Conservation (phyloP, 2,113 vertebrate genomes). For the Lasiurus cinereus region DNA sequence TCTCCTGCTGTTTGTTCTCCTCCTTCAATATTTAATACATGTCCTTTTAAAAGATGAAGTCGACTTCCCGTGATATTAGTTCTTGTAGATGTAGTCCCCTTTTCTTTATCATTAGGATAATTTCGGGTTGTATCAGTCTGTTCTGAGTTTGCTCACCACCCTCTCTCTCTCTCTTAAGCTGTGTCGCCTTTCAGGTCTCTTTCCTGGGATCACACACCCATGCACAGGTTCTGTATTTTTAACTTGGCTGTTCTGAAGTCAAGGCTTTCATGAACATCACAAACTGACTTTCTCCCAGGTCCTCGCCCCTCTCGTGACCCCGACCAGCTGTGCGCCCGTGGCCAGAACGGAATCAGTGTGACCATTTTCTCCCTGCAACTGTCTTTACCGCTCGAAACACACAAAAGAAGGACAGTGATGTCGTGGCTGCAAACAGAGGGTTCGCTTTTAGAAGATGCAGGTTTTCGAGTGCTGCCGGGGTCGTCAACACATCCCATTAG, state of each 20-base stretch:
- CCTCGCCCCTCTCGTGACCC: neutral
- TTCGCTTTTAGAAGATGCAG: constrained; percentile 12
- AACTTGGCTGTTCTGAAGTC: neutral
- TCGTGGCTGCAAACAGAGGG: neutral
- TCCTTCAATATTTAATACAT: constrained; percentile 45
- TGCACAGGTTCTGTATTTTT: neutral
- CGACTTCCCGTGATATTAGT: neutral
- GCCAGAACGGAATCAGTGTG: neutral
- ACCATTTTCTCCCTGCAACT: neutral
- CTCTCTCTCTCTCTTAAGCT: neutral
- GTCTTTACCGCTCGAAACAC: constrained; percentile 22
- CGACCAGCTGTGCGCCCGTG: neutral
- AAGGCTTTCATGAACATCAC: neutral
- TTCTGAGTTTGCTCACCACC: neutral
- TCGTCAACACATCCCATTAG: neutral
- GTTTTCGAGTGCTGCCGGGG: neutral
- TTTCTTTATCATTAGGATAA: constrained; percentile 54
- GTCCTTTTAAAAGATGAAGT: constrained; percentile 56
- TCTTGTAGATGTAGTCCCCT: constrained; percentile 30
- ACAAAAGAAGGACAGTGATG: neutral
- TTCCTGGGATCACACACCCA: neutral
- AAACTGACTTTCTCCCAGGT: neutral
- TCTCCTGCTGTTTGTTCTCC: constrained; percentile 27
- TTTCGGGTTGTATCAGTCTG: neutral
- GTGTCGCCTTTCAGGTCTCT: neutral